These are phyloP conservation scores for western clawed frog (Xenopus tropicalis) DNA, from an alignment of 2,113 vertebrate genomes.

Conservation along the genomic window UCB_Xtro_10.0 CM004444.2:150795501-150796000, in stretches of 20 bases:
- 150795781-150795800: too few relatives aligned
- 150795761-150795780: too few relatives aligned
- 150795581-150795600: too few relatives aligned
- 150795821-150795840: neutral
- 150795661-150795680: too few relatives aligned
- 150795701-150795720: neutral
- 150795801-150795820: neutral
- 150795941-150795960: slow-evolving; percentile 93
- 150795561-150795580: too few relatives aligned
- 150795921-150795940: slow-evolving; percentile 94
- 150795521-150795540: too few relatives aligned
- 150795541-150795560: too few relatives aligned
- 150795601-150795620: too few relatives aligned
- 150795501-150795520: too few relatives aligned
- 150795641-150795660: too few relatives aligned
- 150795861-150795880: slow-evolving; percentile 90
- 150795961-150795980: slow-evolving; percentile 57
- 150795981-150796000: neutral
- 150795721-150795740: neutral
- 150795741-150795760: neutral
- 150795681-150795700: neutral
- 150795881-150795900: slow-evolving; percentile 83
- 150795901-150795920: slow-evolving; percentile 84
- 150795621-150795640: too few relatives aligned
- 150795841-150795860: slow-evolving; percentile 82